A percentile compares a stretch with the other conserved stretches of the same genome.
Evolutionary conservation across 2,888 invertebrate genomes (phyloP).

Genomic region (Drosophila mimica): DNA sequence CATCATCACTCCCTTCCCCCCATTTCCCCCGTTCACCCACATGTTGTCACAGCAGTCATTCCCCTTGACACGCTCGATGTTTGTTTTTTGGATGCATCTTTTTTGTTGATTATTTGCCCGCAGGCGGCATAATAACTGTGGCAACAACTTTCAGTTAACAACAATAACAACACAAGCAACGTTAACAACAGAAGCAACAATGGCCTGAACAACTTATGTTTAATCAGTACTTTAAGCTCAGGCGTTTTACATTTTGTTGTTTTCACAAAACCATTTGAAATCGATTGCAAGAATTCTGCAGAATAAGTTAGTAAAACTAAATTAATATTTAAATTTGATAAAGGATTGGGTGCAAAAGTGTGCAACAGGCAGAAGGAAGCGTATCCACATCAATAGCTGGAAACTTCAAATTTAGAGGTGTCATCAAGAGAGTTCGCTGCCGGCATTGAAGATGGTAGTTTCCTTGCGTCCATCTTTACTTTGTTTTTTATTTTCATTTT

Average conservation of each 20-base stretch:
- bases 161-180: slow-evolving; percentile 12
- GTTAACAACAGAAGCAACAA: background rate
- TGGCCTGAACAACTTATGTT: background rate
- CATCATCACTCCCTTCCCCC: fast-evolving
- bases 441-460: background rate
- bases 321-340: background rate
- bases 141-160: slow-evolving; percentile 33
- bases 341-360: background rate
- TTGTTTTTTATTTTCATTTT: background rate
- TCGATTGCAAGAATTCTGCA: background rate
- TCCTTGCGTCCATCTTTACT: fast-evolving
- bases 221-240: background rate
- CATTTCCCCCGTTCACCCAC: background rate
- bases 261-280: background rate
- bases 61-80: slow-evolving; percentile 11
- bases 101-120: slow-evolving; percentile 34
- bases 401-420: background rate
- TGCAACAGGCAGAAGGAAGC: background rate
- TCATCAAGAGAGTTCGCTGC: slow-evolving; percentile 12
- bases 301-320: no score
- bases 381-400: background rate
- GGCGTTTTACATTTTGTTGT: background rate
- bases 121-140: slow-evolving; percentile 56
- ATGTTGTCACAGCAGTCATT: background rate
- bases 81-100: slow-evolving; percentile 45